Evolutionary conservation across 2,797 vertebrate species (phyloP), one percentile per base, ranked within the genome.

Genomic region (Cottoperca gobio): DNA sequence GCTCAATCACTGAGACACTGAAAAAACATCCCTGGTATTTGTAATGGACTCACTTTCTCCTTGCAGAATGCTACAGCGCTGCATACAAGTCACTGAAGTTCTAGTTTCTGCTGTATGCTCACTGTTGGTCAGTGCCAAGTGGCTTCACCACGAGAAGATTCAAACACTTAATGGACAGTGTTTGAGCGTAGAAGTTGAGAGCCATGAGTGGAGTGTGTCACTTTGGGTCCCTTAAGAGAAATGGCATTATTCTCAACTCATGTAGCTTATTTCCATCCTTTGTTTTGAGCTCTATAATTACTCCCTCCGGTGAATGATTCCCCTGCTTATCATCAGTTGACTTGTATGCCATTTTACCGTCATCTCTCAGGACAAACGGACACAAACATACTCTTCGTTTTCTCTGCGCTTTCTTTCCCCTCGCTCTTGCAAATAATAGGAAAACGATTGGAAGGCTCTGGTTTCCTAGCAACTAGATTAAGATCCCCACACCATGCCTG

Each of bases 231-330:
- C 76, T 60, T 1, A 2, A 9, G 81, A 80, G 83, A 83, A 72
- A 53, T 4, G 12, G 50, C 80, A 83, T 87, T 83, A 84, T 89
- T 85, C 86, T 81, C 75, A 79, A 78, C 82, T 75, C 65, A 73
- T 89, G 74, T 79, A 57, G 62, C 76, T 77, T 76, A 75, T 92
- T 85, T 90, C 86, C 91, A 85, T 89, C 79, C 79, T 94, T 93
- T 94, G 93, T 92, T 94, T 89, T 83, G 82, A 76, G 74, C 79
- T 74, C 55, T 70, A 17, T 95, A 95, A 95, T 95, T 93, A 92
- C 86, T 92, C 94, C 90, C 93, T n/a, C 42, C 53, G 92, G 88
- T 88, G 88, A 88, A 33, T 17, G 28, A 87, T 79, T 82, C 89
- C 88, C 89, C n/a, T 53, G 85, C 79, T 86, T 69, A 82, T 83